A percentile compares a stretch with the other conserved stretches of the same genome.
These are phyloP conservation scores for Ramphastos sulfuratus DNA, from an alignment of 2,113 vertebrate genomes.

Conservation along the genomic window DNA sequence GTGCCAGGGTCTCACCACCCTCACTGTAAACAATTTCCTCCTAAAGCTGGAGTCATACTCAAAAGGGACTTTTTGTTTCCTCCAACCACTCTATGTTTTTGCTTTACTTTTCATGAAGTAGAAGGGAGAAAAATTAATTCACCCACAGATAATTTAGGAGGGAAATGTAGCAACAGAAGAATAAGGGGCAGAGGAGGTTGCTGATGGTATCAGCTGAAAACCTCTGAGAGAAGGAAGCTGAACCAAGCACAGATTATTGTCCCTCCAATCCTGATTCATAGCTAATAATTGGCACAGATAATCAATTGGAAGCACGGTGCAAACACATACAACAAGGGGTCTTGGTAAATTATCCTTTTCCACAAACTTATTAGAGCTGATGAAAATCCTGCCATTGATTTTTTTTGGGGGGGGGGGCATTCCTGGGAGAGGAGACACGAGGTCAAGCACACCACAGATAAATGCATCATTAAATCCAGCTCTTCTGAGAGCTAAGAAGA, in stretches of 20 bases:
- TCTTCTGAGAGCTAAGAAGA: neutral
- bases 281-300: conserved; percentile 51
- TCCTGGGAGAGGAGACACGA: neutral
- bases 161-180: conserved; percentile 7
- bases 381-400: conserved; percentile 40
- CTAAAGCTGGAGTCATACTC: no score
- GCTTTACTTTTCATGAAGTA: neutral
- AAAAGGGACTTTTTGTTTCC: neutral
- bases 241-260: conserved; percentile 16
- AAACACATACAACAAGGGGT: neutral
- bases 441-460: conserved; percentile 13
- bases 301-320: neutral
- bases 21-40: no score
- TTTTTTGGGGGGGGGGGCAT: neutral
- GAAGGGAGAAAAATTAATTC: neutral
- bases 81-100: neutral
- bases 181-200: neutral
- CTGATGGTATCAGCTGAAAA: conserved; percentile 19
- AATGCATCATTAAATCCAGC: conserved; percentile 11
- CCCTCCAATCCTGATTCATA: neutral
- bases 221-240: neutral
- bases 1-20: no score
- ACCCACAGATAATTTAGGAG: neutral
- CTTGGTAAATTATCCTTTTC: neutral
- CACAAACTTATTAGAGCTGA: conserved; percentile 11